These are phyloP conservation scores for Actias luna DNA, from an alignment of 2,888 invertebrate genomes.

Conservation along the genomic window DNA sequence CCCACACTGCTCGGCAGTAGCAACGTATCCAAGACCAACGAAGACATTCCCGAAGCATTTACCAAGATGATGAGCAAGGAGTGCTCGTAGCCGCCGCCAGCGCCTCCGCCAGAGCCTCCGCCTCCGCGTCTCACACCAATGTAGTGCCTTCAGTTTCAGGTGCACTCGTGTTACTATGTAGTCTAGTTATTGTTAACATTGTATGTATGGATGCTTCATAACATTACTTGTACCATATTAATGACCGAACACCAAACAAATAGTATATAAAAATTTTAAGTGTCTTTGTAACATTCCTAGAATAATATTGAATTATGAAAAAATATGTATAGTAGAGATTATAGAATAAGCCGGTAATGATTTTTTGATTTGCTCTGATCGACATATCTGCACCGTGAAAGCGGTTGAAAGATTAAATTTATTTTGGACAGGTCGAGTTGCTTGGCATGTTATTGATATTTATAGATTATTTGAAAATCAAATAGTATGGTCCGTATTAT, in stretches of 20 bases:
- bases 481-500: no score
- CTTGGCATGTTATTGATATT: no score
- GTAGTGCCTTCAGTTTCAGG: slow-evolving; percentile 26
- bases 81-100: slow-evolving; percentile 68
- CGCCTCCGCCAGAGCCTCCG: no score
- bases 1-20: slow-evolving; percentile 89
- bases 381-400: no score
- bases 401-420: no score
- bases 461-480: no score
- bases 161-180: slow-evolving; percentile 13
- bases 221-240: neutral
- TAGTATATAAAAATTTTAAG: neutral
- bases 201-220: slow-evolving; percentile 2
- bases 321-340: no score
- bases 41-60: slow-evolving; percentile 91
- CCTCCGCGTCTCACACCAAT: slow-evolving; percentile 7
- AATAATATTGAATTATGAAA: slow-evolving; percentile 4
- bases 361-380: no score
- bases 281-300: slow-evolving; percentile 7
- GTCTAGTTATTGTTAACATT: slow-evolving; percentile 18
- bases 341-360: no score
- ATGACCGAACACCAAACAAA: neutral
- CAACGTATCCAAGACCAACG: slow-evolving; percentile 89
- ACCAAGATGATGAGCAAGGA: slow-evolving; percentile 80
- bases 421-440: no score